phyloP scores from a whole-genome alignment of 2,797 vertebrate species.

The Lates japonicus region DNA sequence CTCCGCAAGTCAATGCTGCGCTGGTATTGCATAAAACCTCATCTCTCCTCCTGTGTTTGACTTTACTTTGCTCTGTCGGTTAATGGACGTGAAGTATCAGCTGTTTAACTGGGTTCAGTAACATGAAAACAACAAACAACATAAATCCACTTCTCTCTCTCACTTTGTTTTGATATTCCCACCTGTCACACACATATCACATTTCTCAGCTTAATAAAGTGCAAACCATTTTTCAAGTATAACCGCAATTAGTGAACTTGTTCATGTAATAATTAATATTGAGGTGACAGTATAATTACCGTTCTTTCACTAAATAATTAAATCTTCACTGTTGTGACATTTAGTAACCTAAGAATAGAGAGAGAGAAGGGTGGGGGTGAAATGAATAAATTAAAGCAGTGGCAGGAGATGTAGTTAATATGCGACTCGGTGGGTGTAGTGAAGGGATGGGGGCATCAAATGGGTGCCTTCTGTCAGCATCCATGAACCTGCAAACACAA shows the following conservation, averaged over 20 bases:
- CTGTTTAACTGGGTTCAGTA: constrained; percentile 7
- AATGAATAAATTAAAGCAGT: constrained; percentile 62
- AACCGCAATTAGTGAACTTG: constrained; percentile 64
- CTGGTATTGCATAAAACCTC: not conserved
- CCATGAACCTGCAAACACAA: constrained; percentile 61
- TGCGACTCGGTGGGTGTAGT: constrained; percentile 61
- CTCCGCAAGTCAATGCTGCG: not conserved
- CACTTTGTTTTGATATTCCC: constrained; percentile 57
- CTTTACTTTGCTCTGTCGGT: not conserved
- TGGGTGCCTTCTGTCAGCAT: constrained; percentile 52
- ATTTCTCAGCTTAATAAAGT: constrained; percentile 58
- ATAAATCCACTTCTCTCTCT: constrained; percentile 20
- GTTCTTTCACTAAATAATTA: constrained; percentile 60
- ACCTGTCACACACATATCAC: constrained; percentile 62
- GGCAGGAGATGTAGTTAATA: constrained; percentile 64
- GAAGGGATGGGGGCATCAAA: constrained; percentile 41
- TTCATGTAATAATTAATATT: constrained; percentile 64
- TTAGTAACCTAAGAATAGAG: constrained; percentile 74
- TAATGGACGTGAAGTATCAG: constrained; percentile 8
- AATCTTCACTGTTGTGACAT: constrained; percentile 73
- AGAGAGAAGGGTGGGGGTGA: constrained; percentile 47
- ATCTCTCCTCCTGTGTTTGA: not conserved
- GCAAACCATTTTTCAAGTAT: constrained; percentile 47
- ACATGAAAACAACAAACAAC: constrained; percentile 58
- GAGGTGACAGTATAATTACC: constrained; percentile 56